These are phyloP conservation scores for Mormyrus proboscirostris DNA, from an alignment of 2,797 vertebrate species.

Conservation along the genomic window DNA sequence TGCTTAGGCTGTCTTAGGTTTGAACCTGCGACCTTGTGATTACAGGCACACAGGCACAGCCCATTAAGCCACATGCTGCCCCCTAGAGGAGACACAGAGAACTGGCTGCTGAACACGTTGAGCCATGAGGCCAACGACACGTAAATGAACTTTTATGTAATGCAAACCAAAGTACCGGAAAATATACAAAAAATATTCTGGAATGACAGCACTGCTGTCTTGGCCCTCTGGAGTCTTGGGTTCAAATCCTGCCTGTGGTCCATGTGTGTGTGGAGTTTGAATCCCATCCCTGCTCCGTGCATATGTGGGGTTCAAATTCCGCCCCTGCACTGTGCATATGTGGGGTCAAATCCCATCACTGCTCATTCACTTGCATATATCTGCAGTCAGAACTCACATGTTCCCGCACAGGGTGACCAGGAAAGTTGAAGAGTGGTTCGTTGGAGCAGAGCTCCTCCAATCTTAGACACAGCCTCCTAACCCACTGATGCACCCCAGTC, in stretches of 20 bases:
- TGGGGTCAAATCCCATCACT: neutral
- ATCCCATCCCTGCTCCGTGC: neutral
- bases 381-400: constrained; percentile 12
- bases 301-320: neutral
- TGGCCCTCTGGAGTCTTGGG: neutral
- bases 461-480: neutral
- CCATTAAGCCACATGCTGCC: too few relatives aligned
- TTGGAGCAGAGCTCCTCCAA: neutral
- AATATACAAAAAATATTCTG: neutral
- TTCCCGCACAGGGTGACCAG: constrained; percentile 19
- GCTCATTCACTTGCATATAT: neutral
- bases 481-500: neutral
- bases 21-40: too few relatives aligned
- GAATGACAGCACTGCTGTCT: neutral
- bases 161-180: neutral
- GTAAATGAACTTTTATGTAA: neutral
- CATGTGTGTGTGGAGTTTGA: neutral
- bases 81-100: too few relatives aligned
- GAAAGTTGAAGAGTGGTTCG: constrained; percentile 11
- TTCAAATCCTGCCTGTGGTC: neutral
- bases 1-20: too few relatives aligned
- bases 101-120: too few relatives aligned
- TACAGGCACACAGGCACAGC: too few relatives aligned
- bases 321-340: neutral
- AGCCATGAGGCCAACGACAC: too few relatives aligned